Evolutionary conservation across 2,113 vertebrate species (phyloP).

Genomic region (Malurus alboscapulatus): DNA sequence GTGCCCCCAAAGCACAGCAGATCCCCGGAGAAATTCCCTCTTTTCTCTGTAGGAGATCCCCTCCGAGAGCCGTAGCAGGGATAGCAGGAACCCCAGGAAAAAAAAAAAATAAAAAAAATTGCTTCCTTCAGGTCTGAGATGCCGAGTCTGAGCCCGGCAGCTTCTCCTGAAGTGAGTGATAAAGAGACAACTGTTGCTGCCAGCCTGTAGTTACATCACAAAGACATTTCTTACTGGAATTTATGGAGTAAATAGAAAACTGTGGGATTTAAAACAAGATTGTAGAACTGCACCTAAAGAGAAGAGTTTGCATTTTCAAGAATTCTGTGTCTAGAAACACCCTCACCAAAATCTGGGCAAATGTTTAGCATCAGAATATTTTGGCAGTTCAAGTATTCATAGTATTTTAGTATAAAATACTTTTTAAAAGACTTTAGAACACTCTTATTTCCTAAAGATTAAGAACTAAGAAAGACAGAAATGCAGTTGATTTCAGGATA

Average conservation of each 20-base stretch:
- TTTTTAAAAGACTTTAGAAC: neutral
- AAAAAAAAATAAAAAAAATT: neutral
- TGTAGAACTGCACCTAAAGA: neutral
- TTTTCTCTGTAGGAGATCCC: neutral
- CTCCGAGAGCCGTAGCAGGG: accelerated
- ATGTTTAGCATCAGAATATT: neutral
- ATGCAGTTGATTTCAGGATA: neutral
- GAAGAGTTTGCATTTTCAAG: neutral
- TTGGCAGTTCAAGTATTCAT: neutral
- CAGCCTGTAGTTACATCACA: neutral
- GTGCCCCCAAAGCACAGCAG: accelerated
- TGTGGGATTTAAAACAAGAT: neutral
- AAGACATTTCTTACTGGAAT: neutral
- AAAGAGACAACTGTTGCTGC: slow-evolving; percentile 39
- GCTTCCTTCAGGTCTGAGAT: neutral
- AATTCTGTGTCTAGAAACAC: neutral
- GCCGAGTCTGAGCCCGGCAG: neutral
- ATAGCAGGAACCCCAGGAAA: neutral
- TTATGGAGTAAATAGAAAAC: neutral
- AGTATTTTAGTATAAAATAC: neutral
- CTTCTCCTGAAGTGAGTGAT: neutral
- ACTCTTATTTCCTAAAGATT: neutral
- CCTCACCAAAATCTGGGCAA: neutral
- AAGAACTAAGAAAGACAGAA: neutral
- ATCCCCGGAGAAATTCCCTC: accelerated